These are phyloP conservation scores for Cydia strobilella DNA, from an alignment of 1,140 invertebrate genomes.

Conservation along the genomic window DNA sequence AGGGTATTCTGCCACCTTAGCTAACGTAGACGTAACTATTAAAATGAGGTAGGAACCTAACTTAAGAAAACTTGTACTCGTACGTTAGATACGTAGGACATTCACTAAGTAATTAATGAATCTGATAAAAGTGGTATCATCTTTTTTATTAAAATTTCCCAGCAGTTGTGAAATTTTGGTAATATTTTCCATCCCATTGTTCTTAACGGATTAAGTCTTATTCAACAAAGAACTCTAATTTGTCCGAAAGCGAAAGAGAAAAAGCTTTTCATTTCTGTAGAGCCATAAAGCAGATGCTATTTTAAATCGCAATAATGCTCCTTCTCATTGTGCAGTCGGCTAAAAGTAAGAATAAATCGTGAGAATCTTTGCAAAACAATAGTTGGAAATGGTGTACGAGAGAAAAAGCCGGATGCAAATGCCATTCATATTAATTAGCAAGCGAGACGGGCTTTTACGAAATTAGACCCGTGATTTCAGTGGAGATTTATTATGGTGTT, in stretches of 20 bases:
- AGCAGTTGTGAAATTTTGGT: background rate
- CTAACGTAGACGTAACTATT: background rate
- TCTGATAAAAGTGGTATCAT: background rate
- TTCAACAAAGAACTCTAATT: slow-evolving; percentile 52
- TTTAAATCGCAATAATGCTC: slow-evolving; percentile 70
- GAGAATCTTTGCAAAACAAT: slow-evolving; percentile 79
- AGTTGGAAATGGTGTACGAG: slow-evolving; percentile 78
- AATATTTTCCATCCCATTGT: slow-evolving; percentile 14
- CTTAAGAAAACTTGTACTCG: no score
- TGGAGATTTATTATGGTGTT: slow-evolving; percentile 79
- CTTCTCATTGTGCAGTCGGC: slow-evolving; percentile 60
- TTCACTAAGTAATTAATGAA: no score
- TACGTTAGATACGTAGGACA: no score
- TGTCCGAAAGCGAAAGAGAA: slow-evolving; percentile 42
- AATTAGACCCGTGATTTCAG: slow-evolving; percentile 79
- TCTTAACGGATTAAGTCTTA: slow-evolving; percentile 17
- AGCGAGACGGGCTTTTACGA: slow-evolving; percentile 79
- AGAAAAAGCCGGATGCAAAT: slow-evolving; percentile 80
- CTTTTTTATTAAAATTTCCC: background rate
- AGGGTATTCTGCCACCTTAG: background rate
- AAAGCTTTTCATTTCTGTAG: slow-evolving; percentile 64
- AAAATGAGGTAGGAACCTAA: no score
- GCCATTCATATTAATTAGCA: slow-evolving; percentile 80
- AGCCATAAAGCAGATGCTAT: slow-evolving; percentile 58
- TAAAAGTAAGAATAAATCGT: slow-evolving; percentile 78